Base-by-base conservation (phyloP, 2,888 invertebrate genomes). In the Eutolmus rufibarbis region DNA sequence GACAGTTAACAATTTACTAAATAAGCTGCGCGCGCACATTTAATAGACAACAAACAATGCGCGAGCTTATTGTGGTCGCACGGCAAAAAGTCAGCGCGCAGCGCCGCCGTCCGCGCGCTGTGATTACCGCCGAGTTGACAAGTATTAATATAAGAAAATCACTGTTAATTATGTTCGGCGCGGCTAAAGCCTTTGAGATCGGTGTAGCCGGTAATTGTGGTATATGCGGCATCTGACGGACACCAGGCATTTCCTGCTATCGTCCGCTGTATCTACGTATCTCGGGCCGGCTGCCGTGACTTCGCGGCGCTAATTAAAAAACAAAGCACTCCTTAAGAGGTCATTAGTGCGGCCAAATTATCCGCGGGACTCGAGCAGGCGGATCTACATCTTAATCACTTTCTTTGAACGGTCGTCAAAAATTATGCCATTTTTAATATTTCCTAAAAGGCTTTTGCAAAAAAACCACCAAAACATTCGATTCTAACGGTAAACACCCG, bases 1-100 rank as follows among this genome's bases (percentile, higher is more conserved):
- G 81, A 81, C 81, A 81, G 81, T 31, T 51, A 81, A 81, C 81
- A 81, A 81, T 81, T 81, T 81, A 81, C 81, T 81, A 81, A 81
- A 43, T 81, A 81, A 81, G 51, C 81, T 46, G 81, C 81, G 81
- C 81, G 56, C 79, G 81, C 81, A 81, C 51, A 31, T 46, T 81
- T 51, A 81, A 81, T 81, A 51, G 81, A 81, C 81, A 81, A 16
- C 51, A 31, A 56, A 81, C 81, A 51, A 81, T 81, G 28, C 28
- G 51, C 56, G 34, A 81, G 46, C 34, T 51, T 81, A 51, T 81
- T 46, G 51, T 56, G 81, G 56, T 56, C 43, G n/a, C 37, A 19
- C 16, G 23, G 66, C 19, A 46, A 51, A 81, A 81, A 81, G 28
- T 28, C 46, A 57, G 19, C 57, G 57, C 57, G 2, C 34, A 34